A percentile compares a stretch with the other conserved stretches of the same genome.
Conservation (phyloP, 2,113 vertebrate genomes). For the Corythornis madagascariensis region DNA sequence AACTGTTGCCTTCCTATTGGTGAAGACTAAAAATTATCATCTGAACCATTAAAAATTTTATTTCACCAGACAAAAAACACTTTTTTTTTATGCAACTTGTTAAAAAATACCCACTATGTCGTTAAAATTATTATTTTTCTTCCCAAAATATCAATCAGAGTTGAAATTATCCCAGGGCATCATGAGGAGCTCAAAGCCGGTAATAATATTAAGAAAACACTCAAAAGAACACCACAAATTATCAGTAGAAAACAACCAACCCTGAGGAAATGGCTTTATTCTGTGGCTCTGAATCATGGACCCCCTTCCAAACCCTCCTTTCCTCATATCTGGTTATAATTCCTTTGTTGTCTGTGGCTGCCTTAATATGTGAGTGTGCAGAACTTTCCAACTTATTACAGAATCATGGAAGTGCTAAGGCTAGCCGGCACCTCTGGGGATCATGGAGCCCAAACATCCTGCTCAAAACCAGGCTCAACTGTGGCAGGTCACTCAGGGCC, state of each 20-base stretch:
- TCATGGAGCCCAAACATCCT: neutral
- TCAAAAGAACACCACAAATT: neutral
- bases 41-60: neutral
- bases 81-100: neutral
- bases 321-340: neutral
- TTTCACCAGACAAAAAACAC: neutral
- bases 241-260: neutral
- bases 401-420: neutral
- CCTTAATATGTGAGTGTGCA: neutral
- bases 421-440: neutral
- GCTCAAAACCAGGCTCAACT: neutral
- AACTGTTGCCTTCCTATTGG: neutral
- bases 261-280: neutral
- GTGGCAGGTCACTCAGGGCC: neutral
- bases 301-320: neutral
- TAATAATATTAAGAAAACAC: neutral
- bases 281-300: neutral
- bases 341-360: neutral
- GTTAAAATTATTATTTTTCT: constrained; percentile 14
- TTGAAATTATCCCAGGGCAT: neutral
- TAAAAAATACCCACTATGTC: neutral
- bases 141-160: neutral
- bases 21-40: neutral
- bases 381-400: neutral
- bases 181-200: neutral